Conservation (phyloP, 2,797 vertebrate genomes). For the Anguilla megastoma region DNA sequence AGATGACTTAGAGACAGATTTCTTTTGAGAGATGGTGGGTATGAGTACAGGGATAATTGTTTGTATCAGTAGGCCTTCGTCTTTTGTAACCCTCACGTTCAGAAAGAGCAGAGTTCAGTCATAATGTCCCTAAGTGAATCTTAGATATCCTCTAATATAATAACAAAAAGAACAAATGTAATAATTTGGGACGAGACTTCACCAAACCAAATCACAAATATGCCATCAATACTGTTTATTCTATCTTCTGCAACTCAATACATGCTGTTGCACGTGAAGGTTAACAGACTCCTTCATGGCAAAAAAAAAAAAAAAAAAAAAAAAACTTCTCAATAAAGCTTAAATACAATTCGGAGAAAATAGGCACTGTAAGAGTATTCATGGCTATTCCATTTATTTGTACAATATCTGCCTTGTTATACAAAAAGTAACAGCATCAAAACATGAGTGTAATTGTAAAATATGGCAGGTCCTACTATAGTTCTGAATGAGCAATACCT, state of each 20-base stretch:
- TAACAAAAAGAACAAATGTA: not conserved
- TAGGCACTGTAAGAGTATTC: not conserved
- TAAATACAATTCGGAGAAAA: not conserved
- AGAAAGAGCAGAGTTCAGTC: slow-evolving; percentile 2
- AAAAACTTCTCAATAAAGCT: not conserved
- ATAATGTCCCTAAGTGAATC: not conserved
- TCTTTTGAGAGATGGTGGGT: not conserved
- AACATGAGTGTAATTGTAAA: not conserved
- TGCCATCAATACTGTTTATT: not conserved
- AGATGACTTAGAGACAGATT: not conserved
- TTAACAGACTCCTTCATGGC: not conserved
- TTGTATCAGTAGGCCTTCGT: not conserved
- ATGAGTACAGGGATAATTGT: not conserved
- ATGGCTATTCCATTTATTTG: not conserved
- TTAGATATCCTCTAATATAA: slow-evolving; percentile 13
- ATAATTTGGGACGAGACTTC: not conserved
- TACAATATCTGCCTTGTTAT: not conserved
- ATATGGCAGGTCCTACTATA: not conserved
- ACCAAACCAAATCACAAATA: slow-evolving; percentile 4
- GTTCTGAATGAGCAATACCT: not conserved
- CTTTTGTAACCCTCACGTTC: not conserved
- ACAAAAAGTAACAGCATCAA: not conserved
- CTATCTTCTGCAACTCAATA: slow-evolving; percentile 11
- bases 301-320: not conserved
- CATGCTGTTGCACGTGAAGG: not conserved